These are phyloP conservation scores for Sesia bembeciformis DNA, from an alignment of 2,888 invertebrate species.

Conservation along the genomic window DNA sequence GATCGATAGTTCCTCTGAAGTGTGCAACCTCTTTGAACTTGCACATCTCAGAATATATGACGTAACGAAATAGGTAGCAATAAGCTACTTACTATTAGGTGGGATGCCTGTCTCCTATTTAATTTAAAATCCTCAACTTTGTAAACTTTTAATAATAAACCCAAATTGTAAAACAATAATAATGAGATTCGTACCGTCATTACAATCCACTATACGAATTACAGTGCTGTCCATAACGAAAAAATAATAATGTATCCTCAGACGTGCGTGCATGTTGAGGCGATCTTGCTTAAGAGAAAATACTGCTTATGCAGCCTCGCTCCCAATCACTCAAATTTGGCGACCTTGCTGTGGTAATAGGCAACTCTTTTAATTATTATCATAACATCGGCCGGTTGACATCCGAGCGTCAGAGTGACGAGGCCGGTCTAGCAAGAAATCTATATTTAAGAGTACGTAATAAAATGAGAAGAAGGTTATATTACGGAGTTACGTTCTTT, in stretches of 20 bases:
- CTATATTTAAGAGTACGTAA: background rate
- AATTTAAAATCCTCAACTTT: too few species aligned
- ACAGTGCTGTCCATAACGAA: constrained; percentile 48
- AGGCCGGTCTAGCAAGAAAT: background rate
- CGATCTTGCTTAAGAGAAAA: constrained; percentile 46
- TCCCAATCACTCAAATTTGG: constrained; percentile 62
- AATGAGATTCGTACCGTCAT: constrained; percentile 10
- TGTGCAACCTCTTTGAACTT: too few species aligned
- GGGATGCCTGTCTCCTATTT: too few species aligned
- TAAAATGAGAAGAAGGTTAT: background rate
- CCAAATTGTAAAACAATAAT: background rate
- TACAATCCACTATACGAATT: constrained; percentile 21
- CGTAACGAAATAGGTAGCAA: too few species aligned
- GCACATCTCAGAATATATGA: too few species aligned
- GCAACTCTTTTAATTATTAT: constrained; percentile 55
- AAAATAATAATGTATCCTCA: constrained; percentile 55
- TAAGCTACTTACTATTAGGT: too few species aligned
- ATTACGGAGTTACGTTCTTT: too few species aligned
- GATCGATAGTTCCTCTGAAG: too few species aligned
- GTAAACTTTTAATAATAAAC: background rate
- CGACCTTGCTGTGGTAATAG: constrained; percentile 49
- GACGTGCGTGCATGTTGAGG: constrained; percentile 33
- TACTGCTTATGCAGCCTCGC: constrained; percentile 41
- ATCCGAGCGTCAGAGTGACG: constrained; percentile 36
- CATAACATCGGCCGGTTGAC: constrained; percentile 48